These are phyloP conservation scores for Callopanchax toddi DNA, from an alignment of 2,113 vertebrate genomes.

Conservation along the genomic window DNA sequence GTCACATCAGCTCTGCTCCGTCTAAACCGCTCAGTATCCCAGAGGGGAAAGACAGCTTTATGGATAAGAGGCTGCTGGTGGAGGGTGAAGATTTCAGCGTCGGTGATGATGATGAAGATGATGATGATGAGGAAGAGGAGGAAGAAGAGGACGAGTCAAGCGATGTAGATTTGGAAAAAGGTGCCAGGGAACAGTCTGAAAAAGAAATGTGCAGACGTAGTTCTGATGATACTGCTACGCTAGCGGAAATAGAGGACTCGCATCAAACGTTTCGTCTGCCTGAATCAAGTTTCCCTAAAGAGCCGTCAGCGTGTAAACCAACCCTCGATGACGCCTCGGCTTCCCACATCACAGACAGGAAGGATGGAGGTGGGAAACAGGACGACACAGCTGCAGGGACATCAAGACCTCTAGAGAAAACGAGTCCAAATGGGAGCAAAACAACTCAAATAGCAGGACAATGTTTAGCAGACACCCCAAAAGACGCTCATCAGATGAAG, in stretches of 20 bases:
- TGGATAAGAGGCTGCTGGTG: conserved; percentile 74
- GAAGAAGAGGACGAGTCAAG: conserved; percentile 82
- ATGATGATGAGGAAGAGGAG: conserved; percentile 75
- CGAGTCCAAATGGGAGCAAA: conserved; percentile 33
- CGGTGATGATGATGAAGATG: conserved; percentile 71
- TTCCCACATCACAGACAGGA: conserved; percentile 14
- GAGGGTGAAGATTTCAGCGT: conserved; percentile 75
- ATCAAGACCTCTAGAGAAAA: conserved; percentile 29
- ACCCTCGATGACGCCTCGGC: conserved; percentile 31
- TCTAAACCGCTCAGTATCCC: conserved; percentile 55
- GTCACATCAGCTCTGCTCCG: conserved; percentile 60
- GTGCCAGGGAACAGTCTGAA: conserved; percentile 91
- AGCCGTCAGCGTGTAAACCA: conserved; percentile 23
- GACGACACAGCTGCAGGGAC: conserved; percentile 3
- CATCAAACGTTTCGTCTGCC: conserved; percentile 43
- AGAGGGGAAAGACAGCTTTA: conserved; percentile 72
- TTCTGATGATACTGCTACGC: conserved; percentile 42
- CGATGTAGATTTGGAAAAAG: conserved; percentile 93
- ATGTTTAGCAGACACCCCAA: conserved; percentile 4
- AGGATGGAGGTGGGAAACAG: conserved; percentile 26
- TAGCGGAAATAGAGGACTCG: conserved; percentile 61
- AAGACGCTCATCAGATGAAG: conserved; percentile 28
- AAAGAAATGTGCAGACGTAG: conserved; percentile 81
- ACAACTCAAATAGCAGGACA: conserved; percentile 12
- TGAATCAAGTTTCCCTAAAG: conserved; percentile 36